Percentiles rank a stretch among this genome's conserved stretches.
Evolutionary conservation across 2,888 invertebrate genomes (phyloP).

Genomic region (Eupithecia pulchellata): DNA sequence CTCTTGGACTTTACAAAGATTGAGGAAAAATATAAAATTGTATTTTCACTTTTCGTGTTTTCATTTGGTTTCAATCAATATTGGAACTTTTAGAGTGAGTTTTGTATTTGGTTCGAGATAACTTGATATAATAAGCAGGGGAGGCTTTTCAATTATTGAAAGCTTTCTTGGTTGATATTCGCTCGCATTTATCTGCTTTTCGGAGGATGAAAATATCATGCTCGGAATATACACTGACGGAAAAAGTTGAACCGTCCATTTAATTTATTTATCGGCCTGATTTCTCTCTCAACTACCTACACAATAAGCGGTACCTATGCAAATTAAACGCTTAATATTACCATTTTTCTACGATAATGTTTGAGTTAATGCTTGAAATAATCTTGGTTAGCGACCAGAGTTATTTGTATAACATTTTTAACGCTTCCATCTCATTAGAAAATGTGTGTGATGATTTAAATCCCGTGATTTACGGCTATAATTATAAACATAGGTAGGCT

Average conservation of each 20-base stretch:
- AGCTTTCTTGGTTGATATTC: neutral
- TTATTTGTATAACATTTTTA: slow-evolving; percentile 20
- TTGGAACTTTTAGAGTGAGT: neutral
- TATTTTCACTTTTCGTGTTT: slow-evolving; percentile 28
- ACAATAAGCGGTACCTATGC: slow-evolving; percentile 43
- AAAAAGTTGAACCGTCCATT: slow-evolving; percentile 18
- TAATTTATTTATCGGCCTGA: slow-evolving; percentile 25
- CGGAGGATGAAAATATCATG: neutral
- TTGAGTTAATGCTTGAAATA: slow-evolving; percentile 37
- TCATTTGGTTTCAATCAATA: slow-evolving; percentile 6
- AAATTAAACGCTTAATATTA: slow-evolving; percentile 43
- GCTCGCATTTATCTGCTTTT: neutral
- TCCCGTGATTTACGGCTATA: slow-evolving; percentile 12
- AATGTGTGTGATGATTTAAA: slow-evolving; percentile 9
- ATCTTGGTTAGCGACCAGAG: slow-evolving; percentile 30
- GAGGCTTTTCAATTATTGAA: neutral
- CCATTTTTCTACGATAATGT: slow-evolving; percentile 41
- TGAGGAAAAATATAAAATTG: slow-evolving; percentile 17
- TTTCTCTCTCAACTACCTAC: slow-evolving; percentile 38
- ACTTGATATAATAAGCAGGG: no score
- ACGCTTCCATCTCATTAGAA: slow-evolving; percentile 10
- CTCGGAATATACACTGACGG: neutral
- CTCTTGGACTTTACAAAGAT: slow-evolving; percentile 13
- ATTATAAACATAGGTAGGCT: neutral
- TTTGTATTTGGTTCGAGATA: neutral